A percentile compares a stretch with the other conserved stretches of the same genome.
phyloP scores from a whole-genome alignment of 1,140 invertebrate genomes.

The Agrilus planipennis region DNA sequence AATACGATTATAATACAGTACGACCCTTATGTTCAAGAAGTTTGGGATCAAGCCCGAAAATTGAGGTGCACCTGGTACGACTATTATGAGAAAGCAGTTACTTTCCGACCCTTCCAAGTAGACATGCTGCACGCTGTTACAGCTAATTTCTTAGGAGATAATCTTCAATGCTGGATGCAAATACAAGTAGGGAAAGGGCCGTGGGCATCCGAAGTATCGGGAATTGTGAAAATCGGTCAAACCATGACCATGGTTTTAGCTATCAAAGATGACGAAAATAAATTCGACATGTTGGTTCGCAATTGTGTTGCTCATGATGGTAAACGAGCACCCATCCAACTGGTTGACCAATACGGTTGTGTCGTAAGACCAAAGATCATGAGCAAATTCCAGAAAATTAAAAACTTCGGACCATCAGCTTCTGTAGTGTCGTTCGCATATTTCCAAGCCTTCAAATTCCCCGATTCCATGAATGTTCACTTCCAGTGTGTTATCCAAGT shows the following conservation, averaged over 20 bases:
- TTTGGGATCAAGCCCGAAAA: constrained; percentile 75
- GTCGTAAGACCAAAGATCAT: constrained; percentile 88
- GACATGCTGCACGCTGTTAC: constrained; percentile 90
- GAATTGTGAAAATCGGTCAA: constrained; percentile 90
- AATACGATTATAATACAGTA: constrained; percentile 93
- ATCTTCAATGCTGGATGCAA: constrained; percentile 93
- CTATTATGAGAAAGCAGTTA: constrained; percentile 89
- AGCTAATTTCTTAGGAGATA: constrained; percentile 88
- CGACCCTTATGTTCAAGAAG: constrained; percentile 88
- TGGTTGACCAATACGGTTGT: constrained; percentile 86
- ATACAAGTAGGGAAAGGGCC: constrained; percentile 90
- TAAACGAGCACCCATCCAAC: constrained; percentile 80
- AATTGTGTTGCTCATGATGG: constrained; percentile 92
- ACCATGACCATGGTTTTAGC: constrained; percentile 94
- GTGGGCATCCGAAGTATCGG: constrained; percentile 88
- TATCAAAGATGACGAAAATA: constrained; percentile 91
- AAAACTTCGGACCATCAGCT: constrained; percentile 87
- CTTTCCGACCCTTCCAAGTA: constrained; percentile 86
- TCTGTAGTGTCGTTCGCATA: constrained; percentile 90
- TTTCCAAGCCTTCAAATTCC: constrained; percentile 95
- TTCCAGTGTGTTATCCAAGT: constrained; percentile 96
- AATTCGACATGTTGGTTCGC: constrained; percentile 88
- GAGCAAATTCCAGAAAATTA: constrained; percentile 91
- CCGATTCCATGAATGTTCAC: constrained; percentile 93
- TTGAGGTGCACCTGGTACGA: constrained; percentile 89